These are phyloP conservation scores for Cecropterus lyciades DNA, from an alignment of 1,140 invertebrate genomes.

Conservation along the genomic window DNA sequence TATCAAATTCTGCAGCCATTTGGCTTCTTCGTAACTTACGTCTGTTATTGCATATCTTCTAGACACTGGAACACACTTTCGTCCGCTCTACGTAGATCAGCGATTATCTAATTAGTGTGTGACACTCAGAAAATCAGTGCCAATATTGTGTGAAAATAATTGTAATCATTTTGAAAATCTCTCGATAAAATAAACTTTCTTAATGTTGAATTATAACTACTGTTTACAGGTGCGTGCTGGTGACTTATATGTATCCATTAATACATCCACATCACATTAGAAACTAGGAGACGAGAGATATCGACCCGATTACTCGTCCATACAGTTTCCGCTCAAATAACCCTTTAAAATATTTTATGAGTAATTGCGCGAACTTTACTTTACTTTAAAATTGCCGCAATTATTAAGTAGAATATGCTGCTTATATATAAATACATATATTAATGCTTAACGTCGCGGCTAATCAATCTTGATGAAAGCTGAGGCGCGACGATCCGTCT, in stretches of 20 bases:
- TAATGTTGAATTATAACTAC: too few relatives aligned
- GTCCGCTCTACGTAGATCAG: too few relatives aligned
- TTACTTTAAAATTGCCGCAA: not conserved
- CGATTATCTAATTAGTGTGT: too few relatives aligned
- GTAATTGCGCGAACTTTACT: not conserved
- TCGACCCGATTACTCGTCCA: not conserved
- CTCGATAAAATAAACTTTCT: not conserved
- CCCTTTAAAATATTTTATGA: not conserved
- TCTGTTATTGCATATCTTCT: too few relatives aligned
- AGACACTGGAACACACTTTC: too few relatives aligned
- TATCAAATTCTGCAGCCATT: too few relatives aligned
- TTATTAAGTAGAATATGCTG: not conserved
- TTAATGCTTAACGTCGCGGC: not conserved
- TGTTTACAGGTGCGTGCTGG: too few relatives aligned
- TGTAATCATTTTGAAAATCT: too few relatives aligned
- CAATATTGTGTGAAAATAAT: too few relatives aligned
- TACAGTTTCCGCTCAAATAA: not conserved
- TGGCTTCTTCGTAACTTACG: too few relatives aligned
- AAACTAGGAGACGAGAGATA: not conserved
- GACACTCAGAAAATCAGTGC: too few relatives aligned
- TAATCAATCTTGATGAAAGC: constrained; percentile 1
- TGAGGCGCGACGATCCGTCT: not conserved
- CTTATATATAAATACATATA: not conserved
- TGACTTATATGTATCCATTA: not conserved
- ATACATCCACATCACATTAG: too few relatives aligned